A percentile compares a stretch with the other conserved stretches of the same genome.
phyloP scores from a whole-genome alignment of 2,797 vertebrate genomes.

The Echiichthys vipera region DNA sequence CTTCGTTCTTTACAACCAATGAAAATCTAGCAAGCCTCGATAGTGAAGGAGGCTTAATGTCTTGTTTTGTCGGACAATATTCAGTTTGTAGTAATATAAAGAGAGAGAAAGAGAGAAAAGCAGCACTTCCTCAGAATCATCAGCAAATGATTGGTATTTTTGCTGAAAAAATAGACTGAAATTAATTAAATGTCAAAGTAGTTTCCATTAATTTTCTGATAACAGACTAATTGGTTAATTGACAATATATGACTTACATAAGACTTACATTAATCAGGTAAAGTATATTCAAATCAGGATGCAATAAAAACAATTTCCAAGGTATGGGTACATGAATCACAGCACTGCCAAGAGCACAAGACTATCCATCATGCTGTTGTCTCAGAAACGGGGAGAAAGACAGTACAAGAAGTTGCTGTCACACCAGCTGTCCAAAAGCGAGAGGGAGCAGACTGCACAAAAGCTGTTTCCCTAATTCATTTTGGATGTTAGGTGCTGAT shows the following conservation, averaged over 20 bases:
- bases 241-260: neutral
- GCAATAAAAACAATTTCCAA: neutral
- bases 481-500: slow-evolving; percentile 67
- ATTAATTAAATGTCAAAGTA: neutral
- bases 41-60: neutral
- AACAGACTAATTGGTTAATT: neutral
- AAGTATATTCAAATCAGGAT: neutral
- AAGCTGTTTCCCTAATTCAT: slow-evolving; percentile 64
- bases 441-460: slow-evolving; percentile 40
- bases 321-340: slow-evolving; percentile 19
- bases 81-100: neutral
- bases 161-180: too few relatives aligned
- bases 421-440: slow-evolving; percentile 43
- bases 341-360: slow-evolving; percentile 15
- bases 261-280: neutral
- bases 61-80: neutral
- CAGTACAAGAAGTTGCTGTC: slow-evolving; percentile 44
- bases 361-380: slow-evolving; percentile 36
- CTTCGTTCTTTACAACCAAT: neutral
- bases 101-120: neutral
- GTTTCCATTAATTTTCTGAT: neutral
- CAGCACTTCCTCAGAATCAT: neutral
- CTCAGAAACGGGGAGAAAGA: slow-evolving; percentile 28
- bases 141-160: neutral
- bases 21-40: neutral